Percentiles rank a stretch among this genome's conserved stretches.
Evolutionary conservation across 2,797 vertebrate genomes (phyloP).

Genomic region (Peromyscus melanophrys): DNA sequence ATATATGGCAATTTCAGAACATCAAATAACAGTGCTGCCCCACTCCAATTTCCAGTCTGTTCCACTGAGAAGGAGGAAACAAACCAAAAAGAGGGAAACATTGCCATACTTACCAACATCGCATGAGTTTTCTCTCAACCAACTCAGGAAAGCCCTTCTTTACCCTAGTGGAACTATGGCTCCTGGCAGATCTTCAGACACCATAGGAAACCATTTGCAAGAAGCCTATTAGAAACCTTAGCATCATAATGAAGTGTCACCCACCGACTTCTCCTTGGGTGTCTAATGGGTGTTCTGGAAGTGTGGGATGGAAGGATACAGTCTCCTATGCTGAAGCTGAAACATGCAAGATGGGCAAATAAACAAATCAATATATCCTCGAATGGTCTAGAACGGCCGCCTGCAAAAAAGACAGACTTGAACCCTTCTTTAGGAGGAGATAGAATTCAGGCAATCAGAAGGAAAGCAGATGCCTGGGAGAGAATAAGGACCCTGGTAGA

Average conservation of each 20-base stretch:
- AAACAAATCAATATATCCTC: neutral
- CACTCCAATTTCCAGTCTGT: neutral
- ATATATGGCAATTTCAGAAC: neutral
- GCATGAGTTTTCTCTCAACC: neutral
- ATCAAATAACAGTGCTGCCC: neutral
- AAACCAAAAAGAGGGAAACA: neutral
- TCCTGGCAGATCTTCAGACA: neutral
- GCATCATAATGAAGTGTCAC: neutral
- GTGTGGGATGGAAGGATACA: neutral
- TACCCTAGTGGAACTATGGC: neutral
- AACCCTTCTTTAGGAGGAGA: neutral
- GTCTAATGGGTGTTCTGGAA: neutral
- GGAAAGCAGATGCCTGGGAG: neutral
- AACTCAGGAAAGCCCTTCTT: neutral
- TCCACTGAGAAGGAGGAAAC: neutral
- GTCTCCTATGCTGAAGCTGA: neutral
- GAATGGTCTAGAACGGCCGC: neutral
- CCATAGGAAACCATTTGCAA: neutral
- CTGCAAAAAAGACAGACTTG: neutral
- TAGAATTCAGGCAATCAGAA: neutral
- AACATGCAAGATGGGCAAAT: neutral
- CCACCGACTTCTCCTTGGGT: neutral
- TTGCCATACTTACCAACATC: neutral
- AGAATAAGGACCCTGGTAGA: neutral
- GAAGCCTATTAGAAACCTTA: neutral